These are phyloP conservation scores for Raja brachyura DNA, from an alignment of 2,113 vertebrate genomes.

Conservation along the genomic window DNA sequence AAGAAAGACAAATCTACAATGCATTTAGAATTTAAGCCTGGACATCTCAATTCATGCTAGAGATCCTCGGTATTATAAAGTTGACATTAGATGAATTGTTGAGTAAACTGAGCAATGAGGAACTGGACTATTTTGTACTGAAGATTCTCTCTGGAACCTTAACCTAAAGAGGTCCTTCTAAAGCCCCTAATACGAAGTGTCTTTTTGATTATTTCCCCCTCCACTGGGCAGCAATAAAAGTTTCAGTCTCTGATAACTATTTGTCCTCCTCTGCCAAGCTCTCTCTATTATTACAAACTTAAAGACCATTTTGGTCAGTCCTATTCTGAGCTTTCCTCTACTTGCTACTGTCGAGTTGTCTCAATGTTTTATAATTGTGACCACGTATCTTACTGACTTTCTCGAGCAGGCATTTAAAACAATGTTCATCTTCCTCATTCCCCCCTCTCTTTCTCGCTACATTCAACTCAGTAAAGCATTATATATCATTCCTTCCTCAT, in stretches of 20 bases:
- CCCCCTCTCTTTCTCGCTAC: background rate
- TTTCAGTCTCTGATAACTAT: background rate
- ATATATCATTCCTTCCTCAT: background rate
- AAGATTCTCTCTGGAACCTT: background rate
- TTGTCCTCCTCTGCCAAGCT: background rate
- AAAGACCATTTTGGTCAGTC: background rate
- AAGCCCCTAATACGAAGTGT: background rate
- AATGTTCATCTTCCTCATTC: background rate
- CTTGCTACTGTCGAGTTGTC: background rate
- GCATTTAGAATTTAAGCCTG: background rate
- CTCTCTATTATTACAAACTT: background rate
- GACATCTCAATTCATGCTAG: background rate
- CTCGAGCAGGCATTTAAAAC: background rate
- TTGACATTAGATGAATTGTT: background rate
- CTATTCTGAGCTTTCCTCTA: background rate
- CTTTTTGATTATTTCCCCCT: background rate
- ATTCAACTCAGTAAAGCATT: background rate
- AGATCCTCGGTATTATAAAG: background rate
- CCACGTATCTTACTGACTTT: background rate
- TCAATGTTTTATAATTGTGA: background rate
- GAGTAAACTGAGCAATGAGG: background rate
- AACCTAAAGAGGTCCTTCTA: background rate
- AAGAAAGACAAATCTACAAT: background rate
- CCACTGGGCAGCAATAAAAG: background rate
- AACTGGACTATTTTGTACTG: background rate